Base-by-base conservation (phyloP, 2,888 invertebrate genomes). In the Machimus atricapillus region DNA sequence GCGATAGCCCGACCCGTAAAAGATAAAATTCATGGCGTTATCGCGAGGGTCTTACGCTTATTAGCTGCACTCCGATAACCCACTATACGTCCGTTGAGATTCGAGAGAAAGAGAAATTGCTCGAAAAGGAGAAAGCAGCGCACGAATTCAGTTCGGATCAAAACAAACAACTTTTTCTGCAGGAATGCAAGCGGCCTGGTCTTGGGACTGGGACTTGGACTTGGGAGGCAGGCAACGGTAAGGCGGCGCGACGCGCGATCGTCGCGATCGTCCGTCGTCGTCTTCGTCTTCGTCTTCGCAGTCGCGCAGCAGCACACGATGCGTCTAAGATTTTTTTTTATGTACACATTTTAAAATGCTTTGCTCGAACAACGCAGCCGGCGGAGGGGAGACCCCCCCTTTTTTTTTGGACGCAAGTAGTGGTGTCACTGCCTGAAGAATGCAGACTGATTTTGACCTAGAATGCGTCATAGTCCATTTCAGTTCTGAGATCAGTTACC, bases 381-480 rank as follows among this genome's bases (percentile, higher is more conserved):
- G 19, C 66, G 9, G 19, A 58, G 23, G 66, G 19, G 37, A 31
- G 34, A 27, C 14, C 43, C 43, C 16, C 16, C 43, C 43, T 31
- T 34, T 40, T 1, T 40, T 40, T 8, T 23, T 31, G 27, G 19
- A 79, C 77, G 46, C 40, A 77, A 27, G 56, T 56, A 23, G 27
- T 81, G 31, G 81, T 81, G 81, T 34, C 81, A 34, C 52, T 56
- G 83, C 52, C 52, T 40, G 16, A 83, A 83, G 83, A 83, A 83
- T 83, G 83, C 83, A 83, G 83, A 83, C 83, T 83, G 83, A 83
- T 83, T 83, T 66, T 83, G 83, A 83, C 83, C 83, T 83, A 83
- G 83, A 83, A 83, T 83, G 83, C 83, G 83, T 73, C 73, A 83
- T 83, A 83, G 83, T 43, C 83, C 83, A 23, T 83, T 83, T 83